Base-by-base conservation (phyloP, 2,888 invertebrate species). In the Hypercompe scribonia region DNA sequence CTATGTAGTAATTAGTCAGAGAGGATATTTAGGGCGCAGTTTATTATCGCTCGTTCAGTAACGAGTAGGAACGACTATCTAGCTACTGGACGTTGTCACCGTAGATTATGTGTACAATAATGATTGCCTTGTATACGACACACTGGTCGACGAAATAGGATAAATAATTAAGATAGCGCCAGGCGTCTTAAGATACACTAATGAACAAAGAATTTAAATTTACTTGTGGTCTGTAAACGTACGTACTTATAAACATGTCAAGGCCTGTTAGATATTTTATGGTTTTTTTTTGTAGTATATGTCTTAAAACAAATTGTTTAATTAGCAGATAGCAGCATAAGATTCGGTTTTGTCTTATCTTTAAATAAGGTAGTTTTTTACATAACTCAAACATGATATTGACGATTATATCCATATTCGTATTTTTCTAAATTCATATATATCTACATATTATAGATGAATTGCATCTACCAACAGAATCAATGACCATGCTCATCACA, bases 111-210 rank as follows among this genome's bases (percentile, higher is more conserved):
- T 78, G 72, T 76, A 76, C 73, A 74, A 75, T 83, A 81, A 80
- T 78, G 69, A 79, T 76, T 76, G 73, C 81, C 82, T 82, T 74
- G 73, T 83, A 82, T 76, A 74, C 74, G 75, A 79, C 81, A 77
- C 76, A 81, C 74, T 83, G 78, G 77, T 74, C 73, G 83, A 87
- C 88, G 83, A 88, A 89, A 91, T 88, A 85, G 88, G 85, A 87
- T 88, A 86, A 87, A 88, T 87, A 88, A 84, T 90, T 90, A 83
- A 88, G 91, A 92, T 92, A 90, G 85, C 65, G 84, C 72, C 75
- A 81, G 87, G 86, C 90, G 91, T 84, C 79, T 85, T 76, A 76
- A 83, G 88, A 88, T 88, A 89, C 78, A 83, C 82, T 89, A 90
- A 90, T 87, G 83, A 84, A 79, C 69, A 54, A 76, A 74, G 73